phyloP scores from a whole-genome alignment of 2,888 invertebrate species.

The Harpalus rubripes region DNA sequence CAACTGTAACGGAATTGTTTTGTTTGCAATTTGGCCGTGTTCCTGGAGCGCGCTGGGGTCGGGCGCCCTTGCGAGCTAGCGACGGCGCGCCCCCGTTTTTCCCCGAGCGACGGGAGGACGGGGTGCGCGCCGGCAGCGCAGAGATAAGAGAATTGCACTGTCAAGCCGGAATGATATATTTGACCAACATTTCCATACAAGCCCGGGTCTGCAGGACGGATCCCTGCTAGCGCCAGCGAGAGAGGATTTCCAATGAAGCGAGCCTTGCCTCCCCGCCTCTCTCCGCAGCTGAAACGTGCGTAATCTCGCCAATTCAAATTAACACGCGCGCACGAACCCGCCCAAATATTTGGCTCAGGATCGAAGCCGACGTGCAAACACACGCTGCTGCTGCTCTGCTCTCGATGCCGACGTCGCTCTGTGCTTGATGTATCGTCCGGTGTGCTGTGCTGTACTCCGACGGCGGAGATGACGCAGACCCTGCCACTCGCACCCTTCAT shows the following conservation, averaged over 20 bases:
- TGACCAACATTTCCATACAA: constrained; percentile 92
- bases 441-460: constrained; percentile 16
- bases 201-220: constrained; percentile 65
- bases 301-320: constrained; percentile 83
- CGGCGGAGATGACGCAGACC: constrained; percentile 43
- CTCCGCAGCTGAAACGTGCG: constrained; percentile 77
- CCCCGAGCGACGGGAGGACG: constrained; percentile 33
- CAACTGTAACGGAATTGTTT: constrained; percentile 73
- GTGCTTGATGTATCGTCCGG: constrained; percentile 62
- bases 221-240: constrained; percentile 62
- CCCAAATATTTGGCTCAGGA: constrained; percentile 67
- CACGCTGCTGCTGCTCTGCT: constrained; percentile 11
- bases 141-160: constrained; percentile 94
- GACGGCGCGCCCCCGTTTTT: constrained; percentile 62
- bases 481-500: constrained; percentile 48
- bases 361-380: constrained; percentile 67
- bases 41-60: constrained; percentile 60
- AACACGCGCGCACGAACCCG: constrained; percentile 77
- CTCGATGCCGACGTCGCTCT: constrained; percentile 7
- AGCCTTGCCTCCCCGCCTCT: constrained; percentile 73
- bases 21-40: constrained; percentile 76
- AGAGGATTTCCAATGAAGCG: constrained; percentile 78
- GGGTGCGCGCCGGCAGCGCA: constrained; percentile 80
- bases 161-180: constrained; percentile 94
- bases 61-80: constrained; percentile 50